Conservation (phyloP, 2,113 vertebrate species). For the Elaphurus davidianus region DNA sequence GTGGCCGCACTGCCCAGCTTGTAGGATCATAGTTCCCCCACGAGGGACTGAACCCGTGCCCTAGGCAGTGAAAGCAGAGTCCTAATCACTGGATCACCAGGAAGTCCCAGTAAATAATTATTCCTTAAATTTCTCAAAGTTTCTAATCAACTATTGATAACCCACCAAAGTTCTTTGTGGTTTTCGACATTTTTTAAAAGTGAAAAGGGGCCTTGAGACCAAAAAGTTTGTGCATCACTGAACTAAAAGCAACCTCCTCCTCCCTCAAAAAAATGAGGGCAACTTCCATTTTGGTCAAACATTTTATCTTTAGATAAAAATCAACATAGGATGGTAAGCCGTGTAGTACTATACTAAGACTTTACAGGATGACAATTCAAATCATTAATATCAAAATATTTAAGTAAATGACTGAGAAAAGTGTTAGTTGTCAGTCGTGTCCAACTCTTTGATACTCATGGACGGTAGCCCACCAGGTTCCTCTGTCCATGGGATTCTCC, state of each 20-base stretch:
- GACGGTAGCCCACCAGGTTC: neutral
- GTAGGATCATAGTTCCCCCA: neutral
- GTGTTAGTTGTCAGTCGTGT: neutral
- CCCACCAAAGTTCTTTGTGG: neutral
- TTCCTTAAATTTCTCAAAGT: neutral
- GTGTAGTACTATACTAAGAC: neutral
- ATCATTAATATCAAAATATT: constrained; percentile 8
- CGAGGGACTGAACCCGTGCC: neutral
- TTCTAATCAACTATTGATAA: neutral
- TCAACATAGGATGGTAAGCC: neutral
- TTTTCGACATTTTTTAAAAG: neutral
- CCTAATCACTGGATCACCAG: neutral
- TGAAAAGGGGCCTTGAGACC: neutral
- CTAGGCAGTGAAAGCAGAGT: neutral
- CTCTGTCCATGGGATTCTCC: neutral
- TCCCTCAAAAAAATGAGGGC: neutral
- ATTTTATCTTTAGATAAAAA: constrained; percentile 2
- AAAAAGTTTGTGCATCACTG: neutral
- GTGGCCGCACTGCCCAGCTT: neutral
- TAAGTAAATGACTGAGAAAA: neutral
- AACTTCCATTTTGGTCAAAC: neutral
- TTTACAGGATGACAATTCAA: neutral
- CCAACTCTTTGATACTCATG: neutral
- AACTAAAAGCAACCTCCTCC: neutral
- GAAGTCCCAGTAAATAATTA: neutral